phyloP scores from a whole-genome alignment of 2,113 vertebrate species.

The Poecile atricapillus region DNA sequence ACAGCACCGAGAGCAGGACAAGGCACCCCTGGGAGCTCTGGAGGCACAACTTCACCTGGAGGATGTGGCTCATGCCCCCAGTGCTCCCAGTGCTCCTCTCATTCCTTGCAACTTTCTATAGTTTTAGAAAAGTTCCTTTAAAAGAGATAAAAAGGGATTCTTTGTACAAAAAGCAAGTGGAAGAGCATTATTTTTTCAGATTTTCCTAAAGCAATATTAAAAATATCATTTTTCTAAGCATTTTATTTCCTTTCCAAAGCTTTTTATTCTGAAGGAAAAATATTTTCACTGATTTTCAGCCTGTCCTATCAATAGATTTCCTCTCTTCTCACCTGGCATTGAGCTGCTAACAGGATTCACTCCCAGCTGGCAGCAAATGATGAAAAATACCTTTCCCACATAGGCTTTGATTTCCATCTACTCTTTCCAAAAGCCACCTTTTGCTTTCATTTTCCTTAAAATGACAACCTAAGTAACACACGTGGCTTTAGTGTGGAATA shows the following conservation, averaged over 20 bases:
- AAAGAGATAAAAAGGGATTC: neutral
- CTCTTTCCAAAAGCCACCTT: neutral
- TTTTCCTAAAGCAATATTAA: constrained; percentile 17
- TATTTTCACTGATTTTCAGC: neutral
- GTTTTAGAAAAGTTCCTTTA: neutral
- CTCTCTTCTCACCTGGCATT: neutral
- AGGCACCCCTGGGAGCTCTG: neutral
- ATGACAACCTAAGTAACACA: neutral
- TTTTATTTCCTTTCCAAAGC: neutral
- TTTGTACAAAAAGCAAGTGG: neutral
- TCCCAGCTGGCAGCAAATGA: neutral
- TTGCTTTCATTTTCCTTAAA: neutral
- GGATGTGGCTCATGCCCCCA: neutral
- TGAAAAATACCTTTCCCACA: neutral
- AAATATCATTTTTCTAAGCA: neutral
- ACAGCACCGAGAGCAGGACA: neutral
- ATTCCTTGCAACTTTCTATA: rapidly evolving
- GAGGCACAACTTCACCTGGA: neutral
- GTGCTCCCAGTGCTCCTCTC: neutral
- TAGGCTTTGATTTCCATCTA: neutral
- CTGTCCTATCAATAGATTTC: neutral
- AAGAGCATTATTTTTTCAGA: neutral
- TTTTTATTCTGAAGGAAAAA: neutral
- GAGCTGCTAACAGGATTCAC: neutral
- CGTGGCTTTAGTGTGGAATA: neutral